Percentiles rank a stretch among this genome's conserved stretches.
Evolutionary conservation across 2,797 vertebrate species (phyloP).

Genomic region (Pangasius macronema): DNA sequence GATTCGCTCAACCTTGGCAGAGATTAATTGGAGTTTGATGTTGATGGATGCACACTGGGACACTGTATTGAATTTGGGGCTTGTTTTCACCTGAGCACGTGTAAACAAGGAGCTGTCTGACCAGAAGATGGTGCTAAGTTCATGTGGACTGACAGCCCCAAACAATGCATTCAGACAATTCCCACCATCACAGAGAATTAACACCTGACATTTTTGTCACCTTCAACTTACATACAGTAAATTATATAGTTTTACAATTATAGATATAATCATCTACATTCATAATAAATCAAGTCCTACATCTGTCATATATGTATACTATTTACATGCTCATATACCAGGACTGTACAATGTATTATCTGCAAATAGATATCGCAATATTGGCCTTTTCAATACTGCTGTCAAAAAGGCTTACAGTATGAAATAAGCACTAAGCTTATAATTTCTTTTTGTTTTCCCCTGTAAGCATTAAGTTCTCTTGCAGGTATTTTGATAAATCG

Average conservation of each 20-base stretch:
- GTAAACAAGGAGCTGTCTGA: conserved; percentile 45
- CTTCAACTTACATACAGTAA: not conserved
- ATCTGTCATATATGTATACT: not conserved
- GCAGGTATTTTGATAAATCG: not conserved
- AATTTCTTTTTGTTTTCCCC: too few species aligned
- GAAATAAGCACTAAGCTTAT: not conserved
- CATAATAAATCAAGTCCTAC: not conserved
- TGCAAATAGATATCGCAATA: not conserved
- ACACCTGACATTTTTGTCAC: not conserved
- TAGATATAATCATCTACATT: not conserved
- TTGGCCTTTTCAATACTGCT: not conserved
- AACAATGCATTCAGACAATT: not conserved
- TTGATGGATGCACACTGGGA: conserved; percentile 15
- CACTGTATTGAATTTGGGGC: not conserved
- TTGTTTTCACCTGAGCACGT: conserved; percentile 10
- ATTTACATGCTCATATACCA: not conserved
- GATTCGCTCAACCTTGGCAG: conserved; percentile 1
- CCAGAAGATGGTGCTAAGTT: conserved; percentile 62
- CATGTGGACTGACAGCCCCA: conserved; percentile 25
- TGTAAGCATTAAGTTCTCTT: not conserved
- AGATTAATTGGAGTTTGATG: conserved; percentile 40
- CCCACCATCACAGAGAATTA: not conserved
- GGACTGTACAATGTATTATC: not conserved
- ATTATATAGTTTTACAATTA: not conserved
- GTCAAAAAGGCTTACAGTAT: not conserved